Percentiles rank a stretch among this genome's conserved stretches.
These are phyloP conservation scores for Xanthia togata DNA, from an alignment of 2,888 invertebrate species.

Conservation along the genomic window DNA sequence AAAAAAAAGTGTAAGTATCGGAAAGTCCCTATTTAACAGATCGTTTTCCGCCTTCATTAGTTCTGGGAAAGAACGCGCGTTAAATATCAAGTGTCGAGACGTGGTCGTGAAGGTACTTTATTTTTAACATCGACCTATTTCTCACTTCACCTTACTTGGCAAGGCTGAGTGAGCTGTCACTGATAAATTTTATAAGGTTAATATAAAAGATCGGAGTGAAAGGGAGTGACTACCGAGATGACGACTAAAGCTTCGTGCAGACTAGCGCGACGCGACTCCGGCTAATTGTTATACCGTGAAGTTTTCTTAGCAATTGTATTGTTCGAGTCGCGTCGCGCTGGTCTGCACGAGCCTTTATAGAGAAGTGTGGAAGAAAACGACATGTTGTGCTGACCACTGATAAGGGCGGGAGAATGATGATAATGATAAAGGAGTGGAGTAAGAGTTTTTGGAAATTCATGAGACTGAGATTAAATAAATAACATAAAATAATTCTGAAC, in stretches of 20 bases:
- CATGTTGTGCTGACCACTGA: not conserved
- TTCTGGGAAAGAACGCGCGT: constrained; percentile 41
- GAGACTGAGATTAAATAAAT: not conserved
- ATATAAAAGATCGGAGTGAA: not conserved
- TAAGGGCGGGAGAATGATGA: not conserved
- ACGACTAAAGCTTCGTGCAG: no score
- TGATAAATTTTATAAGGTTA: not conserved
- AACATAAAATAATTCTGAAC: no score
- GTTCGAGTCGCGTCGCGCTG: no score
- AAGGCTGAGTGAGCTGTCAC: constrained; percentile 16
- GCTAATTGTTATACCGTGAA: no score
- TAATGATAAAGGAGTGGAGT: not conserved
- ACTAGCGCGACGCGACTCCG: no score
- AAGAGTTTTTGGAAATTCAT: not conserved
- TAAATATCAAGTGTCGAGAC: constrained; percentile 37
- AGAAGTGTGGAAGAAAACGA: not conserved
- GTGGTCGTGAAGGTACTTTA: constrained; percentile 21
- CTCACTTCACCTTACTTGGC: constrained; percentile 3
- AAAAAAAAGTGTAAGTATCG: constrained; percentile 22
- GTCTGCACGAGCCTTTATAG: no score
- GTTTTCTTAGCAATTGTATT: no score
- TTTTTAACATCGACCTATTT: constrained; percentile 37
- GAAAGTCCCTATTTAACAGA: constrained; percentile 21
- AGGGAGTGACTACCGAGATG: not conserved
- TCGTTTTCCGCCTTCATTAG: constrained; percentile 58